Evolutionary conservation across 2,888 invertebrate species (phyloP), one percentile per base, ranked within the genome.

Genomic region (Gari tellinella): DNA sequence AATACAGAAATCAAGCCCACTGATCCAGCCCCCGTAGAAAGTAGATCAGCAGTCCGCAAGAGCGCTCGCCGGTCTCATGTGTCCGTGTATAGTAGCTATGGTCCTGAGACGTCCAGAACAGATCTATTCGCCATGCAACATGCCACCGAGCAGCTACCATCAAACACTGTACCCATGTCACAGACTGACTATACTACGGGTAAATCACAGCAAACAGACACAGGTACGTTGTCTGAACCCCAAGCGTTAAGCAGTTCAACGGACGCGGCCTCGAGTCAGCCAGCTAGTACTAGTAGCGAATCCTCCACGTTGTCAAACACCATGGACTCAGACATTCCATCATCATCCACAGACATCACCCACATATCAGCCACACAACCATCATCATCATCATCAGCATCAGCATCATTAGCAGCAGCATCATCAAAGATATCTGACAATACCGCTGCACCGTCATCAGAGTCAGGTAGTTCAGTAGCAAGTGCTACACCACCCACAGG

Each of bases 121-220:
- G 72, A 48, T 49, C 79, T 74, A 53, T 79, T 74, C 65, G 63
- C 79, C 57, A 79, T 79, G 79, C 79, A 79, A 52, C 79, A 74
- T 62, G 70, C 79, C 14, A 79, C 79, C 14, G 49, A 72, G n/a
- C 51, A 40, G 52, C 63, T 78, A 60, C 70, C 78, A 46, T 51
- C 63, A 56, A 60, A 61, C 41, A 53, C 51, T 40, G 45, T 67
- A 15, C 37, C 72, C 40, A 49, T 78, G 41, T 38, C 66, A 78
- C 69, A 72, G n/a, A 78, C 78, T 40, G 66, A 62, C 19, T 56
- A 65, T 19, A 2, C 26, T 15, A 3, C 38, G 15, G 15, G 17
- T 8, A 38, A 19, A 21, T 21, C 40, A 1, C 21, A 21, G 31
- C 31, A 4, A 31, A 31, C 31, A 31, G 31, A 31, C 10, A 31